Evolutionary conservation across 2,113 vertebrate genomes (phyloP).

Genomic region (Cyanocitta stelleri): DNA sequence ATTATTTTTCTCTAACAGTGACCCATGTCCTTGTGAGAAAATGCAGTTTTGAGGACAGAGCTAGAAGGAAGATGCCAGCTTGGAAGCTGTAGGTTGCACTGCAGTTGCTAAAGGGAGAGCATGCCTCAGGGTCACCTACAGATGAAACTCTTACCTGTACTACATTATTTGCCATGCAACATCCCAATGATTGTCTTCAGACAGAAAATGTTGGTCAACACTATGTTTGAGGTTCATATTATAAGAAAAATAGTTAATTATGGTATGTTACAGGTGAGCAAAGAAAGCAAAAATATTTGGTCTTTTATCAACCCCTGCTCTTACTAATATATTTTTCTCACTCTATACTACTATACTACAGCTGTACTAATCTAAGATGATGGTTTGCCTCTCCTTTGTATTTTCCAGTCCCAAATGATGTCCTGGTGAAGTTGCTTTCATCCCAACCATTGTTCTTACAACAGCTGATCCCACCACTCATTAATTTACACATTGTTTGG

Average conservation of each 20-base stretch:
- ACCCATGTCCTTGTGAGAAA: background rate
- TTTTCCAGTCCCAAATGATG: background rate
- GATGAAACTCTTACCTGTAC: background rate
- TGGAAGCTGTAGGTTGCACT: background rate
- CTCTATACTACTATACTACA: background rate
- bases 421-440: background rate
- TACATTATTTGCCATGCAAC: background rate
- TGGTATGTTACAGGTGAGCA: background rate
- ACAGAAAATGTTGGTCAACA: background rate
- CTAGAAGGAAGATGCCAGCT: background rate
- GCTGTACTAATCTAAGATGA: background rate
- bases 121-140: background rate
- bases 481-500: background rate
- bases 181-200: background rate
- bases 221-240: background rate
- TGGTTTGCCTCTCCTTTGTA: background rate
- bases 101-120: background rate
- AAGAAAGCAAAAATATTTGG: background rate
- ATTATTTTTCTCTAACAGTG: conserved; percentile 25
- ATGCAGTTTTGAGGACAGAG: background rate
- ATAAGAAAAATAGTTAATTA: background rate
- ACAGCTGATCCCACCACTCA: background rate
- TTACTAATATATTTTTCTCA: background rate
- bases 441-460: background rate
- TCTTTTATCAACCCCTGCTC: background rate